Base-by-base conservation (phyloP, 2,797 vertebrate species). In the Chelon auratus region DNA sequence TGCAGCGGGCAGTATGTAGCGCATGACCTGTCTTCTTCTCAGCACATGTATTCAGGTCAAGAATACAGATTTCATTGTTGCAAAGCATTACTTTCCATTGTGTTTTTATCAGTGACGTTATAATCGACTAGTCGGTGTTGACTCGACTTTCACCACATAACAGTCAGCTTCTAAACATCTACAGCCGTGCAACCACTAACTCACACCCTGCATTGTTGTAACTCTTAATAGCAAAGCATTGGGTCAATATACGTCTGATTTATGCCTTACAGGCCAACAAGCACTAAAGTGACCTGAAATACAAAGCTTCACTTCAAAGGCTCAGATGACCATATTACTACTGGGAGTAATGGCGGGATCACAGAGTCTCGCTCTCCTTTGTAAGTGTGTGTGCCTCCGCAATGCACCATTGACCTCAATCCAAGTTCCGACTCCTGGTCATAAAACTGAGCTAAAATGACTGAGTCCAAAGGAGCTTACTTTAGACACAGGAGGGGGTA, bases 301-400 rank as follows among this genome's bases (percentile, higher is more conserved):
- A 76, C 82, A 75, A 42, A 60, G 68, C 60, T 58, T 68, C 20
- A 69, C 81, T 77, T 86, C 85, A 81, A 80, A 87, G 78, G 37
- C 53, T 69, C 63, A 33, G 61, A 47, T 76, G 65, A 73, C 61
- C 18, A 12, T 26, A 74, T 68, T 68, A 17, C 30, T 15, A 52
- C 74, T 71, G 61, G 69, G 39, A 77, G 50, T 40, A 75, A 47
- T 78, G 66, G 52, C 54, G 50, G 15, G 5, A 33, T 33, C 5
- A 33, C 30, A 33, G 30, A 33, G 30, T 33, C 30, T 33, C 30
- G 30, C 4, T 40, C 6, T 26, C 10, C 5, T 5, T 50, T 24
- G 3, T 59, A 20, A 26, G 36, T 40, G 60, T 59, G 68, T 59
- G 79, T 8, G 17, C 26, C 54, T 56, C 22, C 76, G 60, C 71